Base-by-base conservation (phyloP, 2,888 invertebrate species). In the Drosophila meridionalis region DNA sequence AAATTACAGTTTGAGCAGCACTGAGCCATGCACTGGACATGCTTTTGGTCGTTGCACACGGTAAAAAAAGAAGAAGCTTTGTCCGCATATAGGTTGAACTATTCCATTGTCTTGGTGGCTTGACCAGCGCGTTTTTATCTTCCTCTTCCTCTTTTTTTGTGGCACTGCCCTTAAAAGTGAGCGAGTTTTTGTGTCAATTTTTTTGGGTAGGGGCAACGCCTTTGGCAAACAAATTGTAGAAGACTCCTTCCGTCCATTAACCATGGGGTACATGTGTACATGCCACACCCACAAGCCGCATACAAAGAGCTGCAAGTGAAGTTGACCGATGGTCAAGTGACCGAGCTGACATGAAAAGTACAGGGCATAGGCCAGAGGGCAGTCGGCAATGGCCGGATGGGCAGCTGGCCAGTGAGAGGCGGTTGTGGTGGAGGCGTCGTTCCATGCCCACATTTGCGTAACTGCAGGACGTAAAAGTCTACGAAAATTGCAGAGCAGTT, bases 241-340 rank as follows among this genome's bases (percentile, higher is more conserved):
- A 12, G 52, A 52, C 4, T 12, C 28, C n/a, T 50, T 30, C 43
- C 9, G 50, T 43, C 53, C 6, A 58, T 45, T 47, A 47, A 36
- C 2, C 14, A 26, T 20, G 43, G 20, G 38, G 9, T 45, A 32
- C 45, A 64, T 38, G 42, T 48, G 32, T n/a, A 43, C 57, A 3
- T 50, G 34, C 58, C 69, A 55, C 64, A 40, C 64, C 69, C 55
- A 53, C 28, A 2, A 14, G 53, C 8, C 26, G 11, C 55, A 20
- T 52, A 28, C 36, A 50, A 30, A 42, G 56, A 30, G 60, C 66
- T 72, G 75, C 76, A 47, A 62, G 70, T 73, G 79, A 78, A 66
- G 73, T 69, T 73, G 77, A 73, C 67, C 64, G 68, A 76, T 63
- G 80, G 66, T 36, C 73, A 67, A 58, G 64, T 67, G 43, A 26